These are phyloP conservation scores for Neoscelio sp. DNA, from an alignment of 2,888 invertebrate genomes.

Conservation along the genomic window DNA sequence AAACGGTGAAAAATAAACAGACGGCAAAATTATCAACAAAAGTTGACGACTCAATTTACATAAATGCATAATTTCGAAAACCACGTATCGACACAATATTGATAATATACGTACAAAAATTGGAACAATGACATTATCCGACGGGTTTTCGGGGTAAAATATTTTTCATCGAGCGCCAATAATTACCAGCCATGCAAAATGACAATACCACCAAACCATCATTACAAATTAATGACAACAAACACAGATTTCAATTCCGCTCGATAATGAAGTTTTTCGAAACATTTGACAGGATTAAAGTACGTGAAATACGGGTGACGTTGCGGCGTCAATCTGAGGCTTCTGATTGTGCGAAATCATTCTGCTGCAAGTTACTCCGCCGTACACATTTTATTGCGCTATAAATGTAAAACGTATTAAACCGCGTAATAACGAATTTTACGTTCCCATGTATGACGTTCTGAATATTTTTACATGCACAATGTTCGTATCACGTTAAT, in stretches of 20 bases:
- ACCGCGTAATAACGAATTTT: conserved; percentile 39
- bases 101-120: conserved; percentile 8
- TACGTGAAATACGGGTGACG: conserved; percentile 10
- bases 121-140: conserved; percentile 14
- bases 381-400: conserved; percentile 20
- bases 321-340: conserved; percentile 31
- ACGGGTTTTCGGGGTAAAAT: conserved; percentile 6
- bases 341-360: conserved; percentile 42
- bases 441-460: conserved; percentile 11
- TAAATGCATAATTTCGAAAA: no score
- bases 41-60: no score
- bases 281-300: conserved; percentile 25
- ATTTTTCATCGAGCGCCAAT: conserved; percentile 27
- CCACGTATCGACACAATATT: no score
- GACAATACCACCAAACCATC: conserved; percentile 25
- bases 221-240: conserved; percentile 30
- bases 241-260: no score
- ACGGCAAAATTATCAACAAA: no score
- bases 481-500: conserved; percentile 14
- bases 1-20: no score
- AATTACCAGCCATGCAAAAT: not conserved
- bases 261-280: conserved; percentile 51
- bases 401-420: conserved; percentile 39
- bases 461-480: conserved; percentile 40
- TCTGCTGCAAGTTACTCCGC: conserved; percentile 3